Conservation (phyloP, 2,888 invertebrate genomes). For the Melinopterus prodromus region DNA sequence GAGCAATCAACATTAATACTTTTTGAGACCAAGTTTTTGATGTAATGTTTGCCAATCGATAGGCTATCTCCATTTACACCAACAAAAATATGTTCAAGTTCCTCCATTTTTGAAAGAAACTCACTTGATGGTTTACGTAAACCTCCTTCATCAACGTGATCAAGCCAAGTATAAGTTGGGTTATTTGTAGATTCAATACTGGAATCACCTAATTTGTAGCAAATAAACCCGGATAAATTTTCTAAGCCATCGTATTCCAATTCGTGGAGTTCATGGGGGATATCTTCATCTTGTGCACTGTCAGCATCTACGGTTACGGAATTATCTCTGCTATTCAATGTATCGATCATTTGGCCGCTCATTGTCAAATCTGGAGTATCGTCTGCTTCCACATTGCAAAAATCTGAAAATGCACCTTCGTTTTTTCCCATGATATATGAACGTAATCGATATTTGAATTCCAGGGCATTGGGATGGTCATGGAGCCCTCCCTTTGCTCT, state of each 20-base stretch:
- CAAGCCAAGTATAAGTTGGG: too few relatives aligned
- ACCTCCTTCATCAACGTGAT: too few relatives aligned
- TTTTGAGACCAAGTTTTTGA: too few relatives aligned
- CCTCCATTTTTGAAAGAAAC: too few relatives aligned
- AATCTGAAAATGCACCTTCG: neutral
- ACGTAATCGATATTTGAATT: neutral
- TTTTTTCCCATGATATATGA: neutral
- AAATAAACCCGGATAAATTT: slow-evolving; percentile 5
- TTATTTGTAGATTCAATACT: too few relatives aligned
- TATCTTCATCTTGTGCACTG: neutral
- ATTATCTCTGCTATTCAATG: neutral
- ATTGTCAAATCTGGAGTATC: slow-evolving; percentile 4
- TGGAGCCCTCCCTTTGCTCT: neutral
- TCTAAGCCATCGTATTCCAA: too few relatives aligned
- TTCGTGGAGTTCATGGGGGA: neutral
- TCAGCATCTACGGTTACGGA: neutral
- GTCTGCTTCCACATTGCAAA: slow-evolving; percentile 4
- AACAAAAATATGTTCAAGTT: too few relatives aligned
- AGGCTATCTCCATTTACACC: too few relatives aligned
- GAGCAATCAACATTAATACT: too few relatives aligned
- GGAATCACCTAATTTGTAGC: neutral
- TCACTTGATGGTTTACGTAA: too few relatives aligned
- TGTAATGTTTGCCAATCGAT: too few relatives aligned
- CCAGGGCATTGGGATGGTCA: neutral
- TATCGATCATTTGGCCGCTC: neutral